Evolutionary conservation across 2,888 invertebrate genomes (phyloP).

Genomic region (Neoitamus cyanurus): DNA sequence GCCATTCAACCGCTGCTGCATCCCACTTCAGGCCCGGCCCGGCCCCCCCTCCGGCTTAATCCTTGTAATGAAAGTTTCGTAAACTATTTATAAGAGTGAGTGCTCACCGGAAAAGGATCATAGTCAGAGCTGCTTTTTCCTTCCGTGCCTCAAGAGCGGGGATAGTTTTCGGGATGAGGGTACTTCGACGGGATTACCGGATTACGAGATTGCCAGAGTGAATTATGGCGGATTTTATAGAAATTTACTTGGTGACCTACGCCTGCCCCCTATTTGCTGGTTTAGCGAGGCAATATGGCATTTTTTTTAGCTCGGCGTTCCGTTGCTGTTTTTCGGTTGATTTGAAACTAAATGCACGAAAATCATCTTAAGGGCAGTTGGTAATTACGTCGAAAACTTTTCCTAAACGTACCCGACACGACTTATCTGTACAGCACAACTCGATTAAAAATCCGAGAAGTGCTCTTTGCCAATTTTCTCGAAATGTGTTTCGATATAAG

Average conservation of each 20-base stretch:
- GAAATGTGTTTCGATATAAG: neutral
- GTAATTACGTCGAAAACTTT: neutral
- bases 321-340: neutral
- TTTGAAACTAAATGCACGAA: neutral
- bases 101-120: neutral
- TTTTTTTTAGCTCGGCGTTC: neutral
- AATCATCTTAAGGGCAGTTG: neutral
- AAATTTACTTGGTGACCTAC: neutral
- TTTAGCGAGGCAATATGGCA: neutral
- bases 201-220: neutral
- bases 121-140: neutral
- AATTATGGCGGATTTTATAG: neutral
- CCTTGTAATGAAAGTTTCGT: slow-evolving; percentile 1
- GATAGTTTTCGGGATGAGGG: neutral
- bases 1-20: neutral
- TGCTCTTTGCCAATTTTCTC: neutral
- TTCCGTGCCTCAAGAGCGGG: neutral
- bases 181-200: neutral
- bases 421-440: neutral
- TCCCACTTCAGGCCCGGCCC: neutral
- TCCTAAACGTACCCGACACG: neutral
- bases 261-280: neutral
- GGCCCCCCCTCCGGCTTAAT: neutral
- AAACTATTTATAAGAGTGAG: slow-evolving; percentile 5
- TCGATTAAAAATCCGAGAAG: neutral